phyloP scores from a whole-genome alignment of 2,113 vertebrate genomes.

The Cariama cristata region DNA sequence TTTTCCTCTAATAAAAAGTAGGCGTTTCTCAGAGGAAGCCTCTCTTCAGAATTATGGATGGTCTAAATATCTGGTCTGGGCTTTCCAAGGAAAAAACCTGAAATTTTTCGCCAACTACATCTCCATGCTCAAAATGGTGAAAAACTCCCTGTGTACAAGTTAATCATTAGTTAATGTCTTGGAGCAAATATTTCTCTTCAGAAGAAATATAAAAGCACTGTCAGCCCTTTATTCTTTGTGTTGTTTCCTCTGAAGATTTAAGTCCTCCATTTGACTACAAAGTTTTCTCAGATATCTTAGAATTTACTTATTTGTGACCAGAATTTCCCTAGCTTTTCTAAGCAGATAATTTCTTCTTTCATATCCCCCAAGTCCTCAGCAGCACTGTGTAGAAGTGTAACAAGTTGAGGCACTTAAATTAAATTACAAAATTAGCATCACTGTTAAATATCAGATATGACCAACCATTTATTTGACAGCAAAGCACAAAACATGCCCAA shows the following conservation, averaged over 20 bases:
- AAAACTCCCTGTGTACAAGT: accelerated
- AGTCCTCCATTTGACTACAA: background rate
- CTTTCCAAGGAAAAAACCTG: background rate
- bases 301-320: background rate
- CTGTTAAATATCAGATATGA: background rate
- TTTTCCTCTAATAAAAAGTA: background rate
- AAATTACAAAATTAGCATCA: background rate
- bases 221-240: background rate
- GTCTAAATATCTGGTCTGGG: background rate
- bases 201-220: background rate
- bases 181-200: background rate
- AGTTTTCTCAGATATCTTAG: background rate
- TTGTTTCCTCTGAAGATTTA: background rate
- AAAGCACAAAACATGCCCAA: background rate
- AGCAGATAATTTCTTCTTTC: background rate
- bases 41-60: background rate
- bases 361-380: background rate
- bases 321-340: background rate
- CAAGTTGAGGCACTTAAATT: background rate
- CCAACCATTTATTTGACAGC: background rate
- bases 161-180: background rate
- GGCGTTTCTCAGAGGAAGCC: background rate
- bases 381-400: background rate
- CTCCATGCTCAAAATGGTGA: background rate
- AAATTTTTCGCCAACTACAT: background rate